Evolutionary conservation across 2,888 invertebrate species (phyloP), one percentile per base, ranked within the genome.

Genomic region (Syritta pipiens): DNA sequence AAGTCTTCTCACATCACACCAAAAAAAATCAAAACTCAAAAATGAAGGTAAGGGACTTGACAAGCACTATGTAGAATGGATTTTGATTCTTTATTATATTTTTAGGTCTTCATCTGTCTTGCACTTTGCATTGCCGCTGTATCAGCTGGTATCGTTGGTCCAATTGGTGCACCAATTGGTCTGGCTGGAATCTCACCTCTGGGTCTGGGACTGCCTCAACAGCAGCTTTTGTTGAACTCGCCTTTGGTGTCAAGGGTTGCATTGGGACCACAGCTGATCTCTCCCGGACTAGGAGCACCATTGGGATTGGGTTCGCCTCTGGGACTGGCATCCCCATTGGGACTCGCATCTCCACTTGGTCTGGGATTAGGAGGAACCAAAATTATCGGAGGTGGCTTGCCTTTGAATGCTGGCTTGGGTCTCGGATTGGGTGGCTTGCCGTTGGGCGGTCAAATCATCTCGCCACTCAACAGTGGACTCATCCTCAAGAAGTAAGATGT

Each of bases 81-180:
- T 35, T 9, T n/a, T 12, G 9, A 19, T 40, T 22, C 9, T 4
- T 26, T 7, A n/a, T 9, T 14, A 24, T 24, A 2, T 3, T 40
- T 59, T 28, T n/a, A 68, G 68, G 5, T 22, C 14, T 49, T 68
- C 48, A 24, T 57, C 42, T 68, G 57, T 19, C 42, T 68, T 1
- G 59, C 49, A 49, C 51, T 68, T 14, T 68, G 40, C 26, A 12
- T 68, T 42, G 59, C 68, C 12, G 49, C 57, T 2, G 59, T 42
- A 3, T 40, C 59, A 2, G 68, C 68, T 44, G 37, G 28, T 6
- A 5, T 67, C 10, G 24, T 59, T 30, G 26, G 49, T 24, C 63
- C 51, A 32, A 24, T 63, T 51, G 49, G 7, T 17, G 48, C 14
- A 3, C 44, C 44, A 24, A 24, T 44, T 4, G 44, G 65, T 24